Base-by-base conservation (phyloP, 92 coral and sea anemone species). In the Actinernus sp. region DNA sequence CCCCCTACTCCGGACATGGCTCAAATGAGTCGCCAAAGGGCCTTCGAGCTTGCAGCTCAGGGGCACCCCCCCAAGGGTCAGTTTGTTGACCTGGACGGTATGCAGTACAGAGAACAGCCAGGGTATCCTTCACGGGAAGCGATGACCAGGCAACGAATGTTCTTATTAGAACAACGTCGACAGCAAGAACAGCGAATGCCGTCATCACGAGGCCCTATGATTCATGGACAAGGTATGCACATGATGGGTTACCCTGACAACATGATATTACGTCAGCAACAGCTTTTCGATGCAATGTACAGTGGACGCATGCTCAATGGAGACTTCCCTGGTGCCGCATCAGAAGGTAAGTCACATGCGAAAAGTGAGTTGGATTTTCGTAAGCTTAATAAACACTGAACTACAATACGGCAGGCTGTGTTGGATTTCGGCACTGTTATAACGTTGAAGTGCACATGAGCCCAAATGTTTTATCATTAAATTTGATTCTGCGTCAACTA, bases 221-320 rank as follows among this genome's bases (percentile, higher is more conserved):
- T 65, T 6, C 82, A 89, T 14, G 84, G 86, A 0, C 93, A 86
- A 40, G 71, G 83, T 2, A 82, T 74, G 33, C 97, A 81, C 33
- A 65, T 89, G 79, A 85, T 89, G 77, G 79, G 92, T 10, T 89
- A 55, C 46, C 78, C 88, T 23, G 82, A 85, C 60, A 55, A 70
- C 56, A 31, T 55, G 76, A 90, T 90, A 92, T 57, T 90, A 33
- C 88, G 92, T 54, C 97, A 90, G 51, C 97, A 90, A 29, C 92
- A 90, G 60, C 25, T 80, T 30, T 75, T 90, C 47, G 87, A 86
- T 45, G 97, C 97, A 12, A 91, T 91, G 24, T 90, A 90, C 39
- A 85, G 85, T 9, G 84, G 88, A 73, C 97, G 89, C 32, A 81
- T 90, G 97, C 81, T 92, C 23, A 90, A 90, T 64, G 97, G 97